phyloP scores from a whole-genome alignment of 2,888 invertebrate species.

The Hoplodrina blanda region DNA sequence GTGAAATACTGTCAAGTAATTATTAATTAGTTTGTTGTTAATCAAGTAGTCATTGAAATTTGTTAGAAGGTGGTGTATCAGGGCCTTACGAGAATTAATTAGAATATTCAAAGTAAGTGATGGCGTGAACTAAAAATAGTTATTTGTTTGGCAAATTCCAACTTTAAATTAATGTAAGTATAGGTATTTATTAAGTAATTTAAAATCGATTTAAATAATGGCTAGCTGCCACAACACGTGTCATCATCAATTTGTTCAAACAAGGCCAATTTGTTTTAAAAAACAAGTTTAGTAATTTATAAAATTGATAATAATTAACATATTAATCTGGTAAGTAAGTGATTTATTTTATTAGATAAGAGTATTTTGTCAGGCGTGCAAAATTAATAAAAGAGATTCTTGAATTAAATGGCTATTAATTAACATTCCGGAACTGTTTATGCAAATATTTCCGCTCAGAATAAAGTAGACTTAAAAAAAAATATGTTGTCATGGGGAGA shows the following conservation, averaged over 20 bases:
- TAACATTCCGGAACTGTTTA: conserved; percentile 16
- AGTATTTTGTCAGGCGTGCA: conserved; percentile 13
- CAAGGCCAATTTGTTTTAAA: conserved; percentile 30
- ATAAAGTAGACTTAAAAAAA: too few species aligned
- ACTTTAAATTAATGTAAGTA: not conserved
- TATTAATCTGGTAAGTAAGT: conserved; percentile 15
- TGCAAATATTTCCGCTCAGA: conserved; percentile 7
- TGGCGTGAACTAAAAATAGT: too few species aligned
- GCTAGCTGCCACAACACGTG: not conserved
- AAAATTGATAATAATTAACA: conserved; percentile 32
- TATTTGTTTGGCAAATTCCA: not conserved
- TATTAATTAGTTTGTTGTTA: too few species aligned
- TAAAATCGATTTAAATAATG: conserved; percentile 15
- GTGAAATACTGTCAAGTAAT: too few species aligned
- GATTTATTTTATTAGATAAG: conserved; percentile 33
- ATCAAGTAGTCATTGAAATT: too few species aligned
- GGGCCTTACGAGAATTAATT: too few species aligned
- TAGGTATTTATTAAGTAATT: not conserved
- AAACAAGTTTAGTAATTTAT: conserved; percentile 34
- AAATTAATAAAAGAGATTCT: conserved; percentile 28
- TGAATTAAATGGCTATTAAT: conserved; percentile 2
- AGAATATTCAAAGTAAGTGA: too few species aligned
- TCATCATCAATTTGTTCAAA: conserved; percentile 18
- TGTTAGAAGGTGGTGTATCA: too few species aligned
- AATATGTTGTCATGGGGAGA: too few species aligned